Conservation (phyloP, 2,888 invertebrate genomes). For the Pseudanteris insignis region DNA sequence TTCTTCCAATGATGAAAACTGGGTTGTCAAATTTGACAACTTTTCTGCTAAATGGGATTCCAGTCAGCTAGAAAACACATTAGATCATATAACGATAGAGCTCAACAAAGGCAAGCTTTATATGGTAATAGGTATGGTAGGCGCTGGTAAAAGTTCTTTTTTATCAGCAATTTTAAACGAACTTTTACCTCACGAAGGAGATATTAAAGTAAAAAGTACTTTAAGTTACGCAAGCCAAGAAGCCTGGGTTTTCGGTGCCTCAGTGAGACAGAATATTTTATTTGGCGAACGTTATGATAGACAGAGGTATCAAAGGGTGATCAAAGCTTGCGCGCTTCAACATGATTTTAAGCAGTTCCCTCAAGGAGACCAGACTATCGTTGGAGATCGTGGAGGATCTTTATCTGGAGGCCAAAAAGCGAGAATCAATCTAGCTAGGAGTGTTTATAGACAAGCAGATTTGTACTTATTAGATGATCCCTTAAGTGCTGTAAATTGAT, state of each 20-base stretch:
- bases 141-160: conserved; percentile 77
- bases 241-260: conserved; percentile 85
- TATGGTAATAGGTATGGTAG: conserved; percentile 80
- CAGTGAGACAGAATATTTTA: conserved; percentile 84
- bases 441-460: conserved; percentile 81
- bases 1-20: conserved; percentile 16
- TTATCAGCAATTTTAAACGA: conserved; percentile 79
- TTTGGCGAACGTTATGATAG: conserved; percentile 78
- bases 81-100: conserved; percentile 69
- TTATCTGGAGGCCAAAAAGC: conserved; percentile 81
- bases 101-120: conserved; percentile 72
- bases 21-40: conserved; percentile 52
- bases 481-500: conserved; percentile 72
- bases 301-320: conserved; percentile 68
- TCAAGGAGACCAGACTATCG: conserved; percentile 75
- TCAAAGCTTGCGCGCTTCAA: conserved; percentile 65
- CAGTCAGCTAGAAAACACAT: conserved; percentile 68
- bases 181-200: conserved; percentile 72
- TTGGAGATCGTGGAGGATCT: conserved; percentile 78
- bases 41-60: conserved; percentile 68
- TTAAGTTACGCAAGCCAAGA: conserved; percentile 84
- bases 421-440: conserved; percentile 78
- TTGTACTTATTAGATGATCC: conserved; percentile 85
- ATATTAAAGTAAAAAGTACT: conserved; percentile 72
- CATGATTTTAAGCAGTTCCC: conserved; percentile 72